phyloP scores from a whole-genome alignment of 2,797 vertebrate species.

The Phoeniculus purpureus region DNA sequence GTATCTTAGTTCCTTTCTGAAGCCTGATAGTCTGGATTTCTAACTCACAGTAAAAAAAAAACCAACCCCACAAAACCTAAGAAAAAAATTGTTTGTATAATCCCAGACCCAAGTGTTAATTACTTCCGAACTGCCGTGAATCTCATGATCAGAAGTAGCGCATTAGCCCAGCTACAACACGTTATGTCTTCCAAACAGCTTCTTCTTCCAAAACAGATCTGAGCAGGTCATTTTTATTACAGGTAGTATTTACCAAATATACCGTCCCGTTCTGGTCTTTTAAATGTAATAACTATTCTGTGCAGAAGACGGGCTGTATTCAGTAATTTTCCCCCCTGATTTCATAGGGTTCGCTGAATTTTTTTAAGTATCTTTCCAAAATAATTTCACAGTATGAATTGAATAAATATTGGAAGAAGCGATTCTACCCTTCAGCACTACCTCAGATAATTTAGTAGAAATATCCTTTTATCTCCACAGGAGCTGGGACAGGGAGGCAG shows the following conservation, averaged over 20 bases:
- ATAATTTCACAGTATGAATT: background rate
- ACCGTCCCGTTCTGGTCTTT: background rate
- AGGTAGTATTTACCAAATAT: slow-evolving; percentile 25
- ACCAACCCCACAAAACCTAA: accelerated
- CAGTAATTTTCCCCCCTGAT: background rate
- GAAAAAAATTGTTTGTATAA: background rate
- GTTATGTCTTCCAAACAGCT: background rate
- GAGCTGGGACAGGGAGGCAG: background rate
- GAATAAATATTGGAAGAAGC: background rate
- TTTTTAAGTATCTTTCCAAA: background rate
- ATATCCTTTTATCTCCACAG: background rate
- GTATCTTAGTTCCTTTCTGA: background rate
- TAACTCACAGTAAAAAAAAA: background rate
- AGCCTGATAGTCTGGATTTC: background rate
- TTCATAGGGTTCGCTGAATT: background rate
- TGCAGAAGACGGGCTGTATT: background rate
- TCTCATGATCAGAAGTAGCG: background rate
- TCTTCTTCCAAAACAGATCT: background rate
- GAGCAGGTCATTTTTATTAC: background rate
- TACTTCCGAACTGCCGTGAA: background rate
- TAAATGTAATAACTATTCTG: background rate
- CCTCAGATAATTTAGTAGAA: background rate
- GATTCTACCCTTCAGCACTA: background rate
- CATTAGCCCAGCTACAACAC: background rate
- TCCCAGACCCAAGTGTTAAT: background rate